Percentiles rank a stretch among this genome's conserved stretches.
These are phyloP conservation scores for Pollenia griseotomentosa DNA, from an alignment of 2,888 invertebrate genomes.

Conservation along the genomic window DNA sequence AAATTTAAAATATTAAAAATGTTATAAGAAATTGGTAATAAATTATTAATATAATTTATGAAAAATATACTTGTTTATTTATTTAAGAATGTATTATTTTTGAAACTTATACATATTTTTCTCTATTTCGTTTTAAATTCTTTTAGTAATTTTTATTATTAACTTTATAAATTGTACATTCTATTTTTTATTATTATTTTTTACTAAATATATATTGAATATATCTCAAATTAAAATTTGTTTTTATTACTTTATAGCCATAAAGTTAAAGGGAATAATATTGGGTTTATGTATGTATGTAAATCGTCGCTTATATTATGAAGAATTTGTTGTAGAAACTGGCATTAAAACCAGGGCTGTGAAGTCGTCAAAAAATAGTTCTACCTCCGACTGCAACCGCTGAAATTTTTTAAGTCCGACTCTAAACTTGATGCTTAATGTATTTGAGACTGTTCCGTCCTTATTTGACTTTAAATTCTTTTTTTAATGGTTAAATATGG, in stretches of 20 bases:
- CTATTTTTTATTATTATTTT: constrained; percentile 54
- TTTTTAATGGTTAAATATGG: too few species aligned
- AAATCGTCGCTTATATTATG: neutral
- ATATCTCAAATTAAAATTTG: constrained; percentile 22
- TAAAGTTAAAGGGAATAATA: too few species aligned
- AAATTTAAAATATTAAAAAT: constrained; percentile 28
- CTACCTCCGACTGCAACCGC: too few species aligned
- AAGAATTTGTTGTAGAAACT: too few species aligned
- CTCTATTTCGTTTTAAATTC: neutral
- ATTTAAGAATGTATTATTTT: constrained; percentile 9
- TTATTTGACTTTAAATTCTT: too few species aligned
- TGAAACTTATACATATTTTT: neutral
- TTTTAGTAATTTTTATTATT: constrained; percentile 23
- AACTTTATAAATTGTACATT: constrained; percentile 52
- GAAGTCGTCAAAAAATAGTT: neutral
- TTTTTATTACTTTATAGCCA: constrained; percentile 9
- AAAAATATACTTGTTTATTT: neutral
- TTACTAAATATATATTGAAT: constrained; percentile 45
- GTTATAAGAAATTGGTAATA: constrained; percentile 37
- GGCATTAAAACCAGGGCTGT: too few species aligned
- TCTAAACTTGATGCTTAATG: too few species aligned
- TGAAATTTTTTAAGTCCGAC: too few species aligned
- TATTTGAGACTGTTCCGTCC: too few species aligned
- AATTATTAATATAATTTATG: neutral
- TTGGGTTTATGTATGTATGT: too few species aligned